A percentile compares a stretch with the other conserved stretches of the same genome.
phyloP scores from a whole-genome alignment of 2,113 vertebrate species.

The Oceanites oceanicus region DNA sequence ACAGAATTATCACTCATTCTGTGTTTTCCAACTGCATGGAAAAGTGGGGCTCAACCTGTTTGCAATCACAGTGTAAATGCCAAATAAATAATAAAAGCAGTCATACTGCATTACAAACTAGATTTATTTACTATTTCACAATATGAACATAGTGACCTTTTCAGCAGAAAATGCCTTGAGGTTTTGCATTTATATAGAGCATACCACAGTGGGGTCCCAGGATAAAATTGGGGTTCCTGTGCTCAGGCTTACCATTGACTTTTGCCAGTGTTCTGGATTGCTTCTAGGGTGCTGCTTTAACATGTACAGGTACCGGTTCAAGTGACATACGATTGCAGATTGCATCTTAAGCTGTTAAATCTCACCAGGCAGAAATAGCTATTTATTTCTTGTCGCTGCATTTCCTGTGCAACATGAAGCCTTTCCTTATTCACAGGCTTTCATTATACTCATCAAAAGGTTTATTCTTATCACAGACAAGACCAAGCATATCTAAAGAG shows the following conservation, averaged over 20 bases:
- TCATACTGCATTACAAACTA: background rate
- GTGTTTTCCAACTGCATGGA: background rate
- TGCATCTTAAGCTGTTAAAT: background rate
- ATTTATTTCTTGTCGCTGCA: background rate
- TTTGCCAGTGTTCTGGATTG: background rate
- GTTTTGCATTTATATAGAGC: background rate
- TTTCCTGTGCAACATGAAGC: background rate
- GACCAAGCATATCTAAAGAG: slow-evolving; percentile 9
- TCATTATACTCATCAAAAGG: background rate
- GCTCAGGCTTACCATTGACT: background rate
- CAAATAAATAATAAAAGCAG: background rate
- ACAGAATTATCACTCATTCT: background rate
- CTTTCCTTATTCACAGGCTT: background rate
- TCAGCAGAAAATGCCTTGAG: background rate
- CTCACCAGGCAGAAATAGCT: background rate
- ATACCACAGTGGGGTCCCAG: fast-evolving
- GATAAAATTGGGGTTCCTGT: background rate
- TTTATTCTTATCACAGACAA: background rate
- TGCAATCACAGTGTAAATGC: background rate
- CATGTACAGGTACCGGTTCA: background rate
- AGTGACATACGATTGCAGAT: background rate
- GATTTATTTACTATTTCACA: background rate
- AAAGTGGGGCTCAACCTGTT: background rate
- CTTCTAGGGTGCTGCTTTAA: background rate
- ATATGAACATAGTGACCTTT: background rate